Percentiles rank a stretch among this genome's conserved stretches.
phyloP scores from a whole-genome alignment of 2,797 vertebrate genomes.

The Manis javanica region DNA sequence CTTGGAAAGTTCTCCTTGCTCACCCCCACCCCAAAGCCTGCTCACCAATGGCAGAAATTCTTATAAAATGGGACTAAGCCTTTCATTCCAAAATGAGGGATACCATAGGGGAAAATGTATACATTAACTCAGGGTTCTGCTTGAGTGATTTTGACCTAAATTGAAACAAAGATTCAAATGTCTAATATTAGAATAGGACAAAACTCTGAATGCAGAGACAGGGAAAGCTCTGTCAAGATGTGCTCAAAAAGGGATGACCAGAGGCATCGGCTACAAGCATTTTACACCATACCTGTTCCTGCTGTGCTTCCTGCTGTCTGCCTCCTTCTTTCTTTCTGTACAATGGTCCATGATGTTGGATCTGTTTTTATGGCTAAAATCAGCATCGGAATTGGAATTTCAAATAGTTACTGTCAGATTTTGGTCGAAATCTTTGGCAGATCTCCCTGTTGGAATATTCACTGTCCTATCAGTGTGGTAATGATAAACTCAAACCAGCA shows the following conservation, averaged over 20 bases:
- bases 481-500: neutral
- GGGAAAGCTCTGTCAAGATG: neutral
- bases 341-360: neutral
- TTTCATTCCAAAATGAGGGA: constrained; percentile 69
- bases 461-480: neutral
- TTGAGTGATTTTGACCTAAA: constrained; percentile 71
- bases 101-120: constrained; percentile 64
- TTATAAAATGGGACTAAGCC: constrained; percentile 31
- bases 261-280: neutral
- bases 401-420: neutral
- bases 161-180: constrained; percentile 74
- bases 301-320: constrained; percentile 41
- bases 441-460: neutral
- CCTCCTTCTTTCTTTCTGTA: constrained; percentile 51
- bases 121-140: constrained; percentile 70
- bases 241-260: neutral
- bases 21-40: neutral
- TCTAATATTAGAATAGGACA: constrained; percentile 34
- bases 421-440: constrained; percentile 39
- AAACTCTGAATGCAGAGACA: constrained; percentile 5
- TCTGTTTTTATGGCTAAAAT: constrained; percentile 2
- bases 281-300: neutral
- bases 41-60: constrained; percentile 50
- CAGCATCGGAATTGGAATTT: constrained; percentile 57
- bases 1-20: constrained; percentile 1